Evolutionary conservation across 2,113 vertebrate species (phyloP).

Genomic region (Channa maculata): DNA sequence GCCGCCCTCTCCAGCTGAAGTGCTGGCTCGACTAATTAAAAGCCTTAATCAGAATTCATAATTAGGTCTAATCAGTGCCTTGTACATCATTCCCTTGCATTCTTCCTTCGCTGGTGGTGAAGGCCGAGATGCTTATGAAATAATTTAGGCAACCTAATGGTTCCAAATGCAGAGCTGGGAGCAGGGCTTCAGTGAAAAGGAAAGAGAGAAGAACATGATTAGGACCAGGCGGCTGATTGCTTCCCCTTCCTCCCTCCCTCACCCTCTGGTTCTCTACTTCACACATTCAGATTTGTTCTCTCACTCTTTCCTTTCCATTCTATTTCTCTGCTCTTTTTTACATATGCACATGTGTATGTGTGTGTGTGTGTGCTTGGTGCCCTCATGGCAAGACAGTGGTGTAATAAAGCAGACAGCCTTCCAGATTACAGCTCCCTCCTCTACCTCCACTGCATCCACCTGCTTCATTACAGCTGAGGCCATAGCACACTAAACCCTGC

Average conservation of each 20-base stretch:
- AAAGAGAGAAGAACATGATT: conserved; percentile 63
- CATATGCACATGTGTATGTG: conserved; percentile 7
- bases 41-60: conserved; percentile 86
- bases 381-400: conserved; percentile 49
- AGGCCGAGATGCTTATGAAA: conserved; percentile 80
- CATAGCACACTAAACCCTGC: conserved; percentile 50
- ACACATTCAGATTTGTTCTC: conserved; percentile 42
- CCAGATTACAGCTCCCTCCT: conserved; percentile 57
- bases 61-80: conserved; percentile 86
- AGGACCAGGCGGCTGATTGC: conserved; percentile 71
- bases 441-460: conserved; percentile 48
- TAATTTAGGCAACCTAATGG: conserved; percentile 75
- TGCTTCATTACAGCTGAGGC: conserved; percentile 69
- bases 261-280: conserved; percentile 43
- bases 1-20: conserved; percentile 80
- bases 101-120: conserved; percentile 72
- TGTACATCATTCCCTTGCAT: conserved; percentile 83
- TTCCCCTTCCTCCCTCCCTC: conserved; percentile 46
- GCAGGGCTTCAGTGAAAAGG: conserved; percentile 56
- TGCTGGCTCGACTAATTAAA: conserved; percentile 86
- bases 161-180: conserved; percentile 66
- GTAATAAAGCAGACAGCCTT: conserved; percentile 61
- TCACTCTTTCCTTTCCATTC: background rate
- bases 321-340: conserved; percentile 13
- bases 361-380: conserved; percentile 27